Evolutionary conservation across 1,140 invertebrate species (phyloP).

Genomic region (Scaptomyza montana): DNA sequence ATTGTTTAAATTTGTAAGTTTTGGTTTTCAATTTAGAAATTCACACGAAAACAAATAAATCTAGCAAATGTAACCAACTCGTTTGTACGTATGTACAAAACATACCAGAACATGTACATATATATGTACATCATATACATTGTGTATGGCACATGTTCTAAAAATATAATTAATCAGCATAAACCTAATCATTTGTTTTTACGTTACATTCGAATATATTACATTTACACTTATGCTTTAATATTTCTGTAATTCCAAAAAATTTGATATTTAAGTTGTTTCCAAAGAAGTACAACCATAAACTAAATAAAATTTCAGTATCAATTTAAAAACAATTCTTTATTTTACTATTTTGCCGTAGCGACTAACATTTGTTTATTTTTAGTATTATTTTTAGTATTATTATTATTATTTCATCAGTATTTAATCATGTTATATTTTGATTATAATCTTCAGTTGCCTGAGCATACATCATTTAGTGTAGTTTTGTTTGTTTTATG

Average conservation of each 20-base stretch:
- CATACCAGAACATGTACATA: background rate
- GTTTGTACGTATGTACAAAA: background rate
- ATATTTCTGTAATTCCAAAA: too few relatives aligned
- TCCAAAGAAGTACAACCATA: too few relatives aligned
- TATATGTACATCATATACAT: background rate
- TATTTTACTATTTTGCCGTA: conserved; percentile 43
- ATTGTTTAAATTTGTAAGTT: background rate
- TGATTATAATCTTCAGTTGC: conserved; percentile 68
- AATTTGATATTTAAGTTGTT: too few relatives aligned
- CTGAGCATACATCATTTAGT: conserved; percentile 54
- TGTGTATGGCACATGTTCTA: background rate
- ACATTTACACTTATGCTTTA: too few relatives aligned
- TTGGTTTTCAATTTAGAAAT: background rate
- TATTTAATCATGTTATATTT: conserved; percentile 43
- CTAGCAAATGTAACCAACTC: background rate
- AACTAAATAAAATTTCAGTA: background rate
- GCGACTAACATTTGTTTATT: conserved; percentile 18
- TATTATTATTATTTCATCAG: conserved; percentile 17
- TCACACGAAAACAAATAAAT: background rate
- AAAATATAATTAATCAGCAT: background rate
- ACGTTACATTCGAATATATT: too few relatives aligned
- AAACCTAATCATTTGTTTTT: background rate
- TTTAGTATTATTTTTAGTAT: conserved; percentile 5
- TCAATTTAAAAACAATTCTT: conserved; percentile 33
- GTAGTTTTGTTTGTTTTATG: conserved; percentile 36